Percentiles rank a stretch among this genome's conserved stretches.
phyloP scores from a whole-genome alignment of 1,140 invertebrate genomes.

The Brachionus paranguensis region DNA sequence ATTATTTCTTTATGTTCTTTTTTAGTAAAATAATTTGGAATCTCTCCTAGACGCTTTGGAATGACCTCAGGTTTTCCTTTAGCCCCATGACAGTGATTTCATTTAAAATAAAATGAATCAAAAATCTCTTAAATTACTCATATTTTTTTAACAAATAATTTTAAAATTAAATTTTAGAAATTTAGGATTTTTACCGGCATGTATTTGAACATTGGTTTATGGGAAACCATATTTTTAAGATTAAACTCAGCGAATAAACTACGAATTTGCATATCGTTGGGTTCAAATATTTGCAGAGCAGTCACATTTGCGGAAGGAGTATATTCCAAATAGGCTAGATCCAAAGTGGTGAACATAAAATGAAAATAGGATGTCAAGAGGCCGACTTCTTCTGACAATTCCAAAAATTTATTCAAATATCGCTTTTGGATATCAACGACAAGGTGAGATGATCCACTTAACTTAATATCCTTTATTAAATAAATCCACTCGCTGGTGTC shows the following conservation, averaged over 20 bases:
- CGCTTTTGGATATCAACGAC: constrained; percentile 7
- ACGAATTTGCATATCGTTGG: not conserved
- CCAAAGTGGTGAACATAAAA: constrained; percentile 36
- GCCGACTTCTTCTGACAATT: constrained; percentile 16
- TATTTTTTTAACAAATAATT: too few relatives aligned
- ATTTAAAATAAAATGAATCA: too few relatives aligned
- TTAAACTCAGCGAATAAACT: constrained; percentile 35
- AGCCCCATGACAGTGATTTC: too few relatives aligned
- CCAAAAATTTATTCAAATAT: constrained; percentile 10
- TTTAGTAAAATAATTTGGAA: too few relatives aligned
- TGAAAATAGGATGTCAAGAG: constrained; percentile 37
- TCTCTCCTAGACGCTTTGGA: too few relatives aligned
- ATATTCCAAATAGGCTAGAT: not conserved
- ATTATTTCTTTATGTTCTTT: not conserved
- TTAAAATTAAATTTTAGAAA: not conserved
- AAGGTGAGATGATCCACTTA: constrained; percentile 35
- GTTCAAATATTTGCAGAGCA: constrained; percentile 12
- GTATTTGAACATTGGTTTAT: constrained; percentile 36
- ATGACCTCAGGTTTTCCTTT: too few relatives aligned
- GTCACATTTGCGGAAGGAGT: constrained; percentile 30
- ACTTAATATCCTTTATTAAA: constrained; percentile 25
- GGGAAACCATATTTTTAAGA: constrained; percentile 37
- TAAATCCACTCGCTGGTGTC: constrained; percentile 27
- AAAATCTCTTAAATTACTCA: too few relatives aligned
- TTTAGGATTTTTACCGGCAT: constrained; percentile 2